Conservation (phyloP, 2,113 vertebrate genomes). For the Malurus cyaneus region DNA sequence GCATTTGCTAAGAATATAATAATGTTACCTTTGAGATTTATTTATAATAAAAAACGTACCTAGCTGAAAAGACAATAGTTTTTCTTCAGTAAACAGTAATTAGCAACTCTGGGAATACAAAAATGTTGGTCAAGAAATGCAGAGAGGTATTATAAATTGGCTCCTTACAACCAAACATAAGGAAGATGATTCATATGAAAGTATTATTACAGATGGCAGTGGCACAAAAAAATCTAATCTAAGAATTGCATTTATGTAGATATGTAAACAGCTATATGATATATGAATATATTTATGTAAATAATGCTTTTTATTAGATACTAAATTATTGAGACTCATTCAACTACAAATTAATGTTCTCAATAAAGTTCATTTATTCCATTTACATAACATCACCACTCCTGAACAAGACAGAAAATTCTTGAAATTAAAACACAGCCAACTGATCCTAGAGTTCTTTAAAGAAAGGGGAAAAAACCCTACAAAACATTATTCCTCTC, state of each 20-base stretch:
- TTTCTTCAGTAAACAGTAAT: slow-evolving; percentile 27
- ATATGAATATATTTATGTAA: background rate
- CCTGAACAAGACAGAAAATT: background rate
- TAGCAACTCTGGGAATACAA: background rate
- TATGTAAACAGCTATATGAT: background rate
- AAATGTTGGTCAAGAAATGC: background rate
- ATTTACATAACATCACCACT: background rate
- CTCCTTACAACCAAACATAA: background rate
- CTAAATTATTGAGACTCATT: background rate
- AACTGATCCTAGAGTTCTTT: background rate
- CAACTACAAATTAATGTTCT: background rate
- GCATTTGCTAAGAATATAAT: background rate
- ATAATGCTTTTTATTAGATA: background rate
- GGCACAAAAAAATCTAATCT: background rate
- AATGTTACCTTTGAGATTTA: slow-evolving; percentile 11
- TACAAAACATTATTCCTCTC: background rate
- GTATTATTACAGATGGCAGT: background rate
- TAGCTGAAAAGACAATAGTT: background rate
- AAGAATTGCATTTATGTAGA: background rate
- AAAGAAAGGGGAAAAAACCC: background rate
- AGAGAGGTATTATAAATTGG: background rate
- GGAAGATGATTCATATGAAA: background rate
- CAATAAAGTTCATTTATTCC: background rate
- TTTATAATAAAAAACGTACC: background rate
- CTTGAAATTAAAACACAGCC: background rate